These are phyloP conservation scores for Nanorana parkeri DNA, from an alignment of 2,113 vertebrate species.

Conservation along the genomic window DNA sequence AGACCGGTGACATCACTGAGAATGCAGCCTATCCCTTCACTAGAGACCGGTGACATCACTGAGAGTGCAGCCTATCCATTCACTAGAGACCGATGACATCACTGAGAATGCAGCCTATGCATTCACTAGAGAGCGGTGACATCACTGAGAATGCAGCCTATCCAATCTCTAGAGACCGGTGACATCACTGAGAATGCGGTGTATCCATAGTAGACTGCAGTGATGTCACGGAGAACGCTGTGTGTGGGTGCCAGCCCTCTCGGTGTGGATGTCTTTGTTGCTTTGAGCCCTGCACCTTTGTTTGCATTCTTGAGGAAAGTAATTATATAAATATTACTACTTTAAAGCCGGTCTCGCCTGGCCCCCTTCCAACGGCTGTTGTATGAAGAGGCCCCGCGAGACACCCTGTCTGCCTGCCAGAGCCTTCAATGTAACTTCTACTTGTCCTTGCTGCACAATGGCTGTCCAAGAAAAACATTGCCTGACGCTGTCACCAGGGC, in stretches of 20 bases:
- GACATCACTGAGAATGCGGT: too few relatives aligned
- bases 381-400: conserved; percentile 3
- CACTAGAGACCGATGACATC: too few relatives aligned
- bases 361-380: neutral
- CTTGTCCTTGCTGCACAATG: neutral
- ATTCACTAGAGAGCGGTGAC: too few relatives aligned
- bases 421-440: neutral
- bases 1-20: too few relatives aligned
- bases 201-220: neutral
- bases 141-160: too few relatives aligned
- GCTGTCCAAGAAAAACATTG: conserved; percentile 6
- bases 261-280: neutral
- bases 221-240: neutral
- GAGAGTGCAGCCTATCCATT: too few relatives aligned
- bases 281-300: neutral
- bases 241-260: neutral
- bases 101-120: too few relatives aligned
- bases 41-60: too few relatives aligned
- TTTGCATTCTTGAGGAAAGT: too few relatives aligned
- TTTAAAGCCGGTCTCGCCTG: neutral
- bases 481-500: neutral
- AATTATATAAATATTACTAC: too few relatives aligned
- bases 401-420: conserved; percentile 22
- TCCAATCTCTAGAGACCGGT: too few relatives aligned
- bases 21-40: too few relatives aligned